Base-by-base conservation (phyloP, 2,113 vertebrate genomes). In the Macroglossus sobrinus region DNA sequence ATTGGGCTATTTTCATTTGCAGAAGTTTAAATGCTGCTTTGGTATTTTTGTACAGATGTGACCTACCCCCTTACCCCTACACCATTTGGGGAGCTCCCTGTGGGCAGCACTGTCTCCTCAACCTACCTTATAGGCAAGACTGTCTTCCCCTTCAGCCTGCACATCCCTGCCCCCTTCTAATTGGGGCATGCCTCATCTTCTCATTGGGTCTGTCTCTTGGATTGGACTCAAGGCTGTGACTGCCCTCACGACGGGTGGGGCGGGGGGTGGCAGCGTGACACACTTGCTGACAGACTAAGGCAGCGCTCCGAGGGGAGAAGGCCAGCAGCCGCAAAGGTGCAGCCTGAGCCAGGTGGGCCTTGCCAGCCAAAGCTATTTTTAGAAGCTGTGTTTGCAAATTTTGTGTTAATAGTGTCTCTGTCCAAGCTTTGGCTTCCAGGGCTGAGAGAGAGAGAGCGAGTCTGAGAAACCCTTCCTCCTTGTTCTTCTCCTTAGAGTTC, bases 401-500 rank as follows among this genome's bases (percentile, higher is more conserved):
- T 93, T 91, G 72, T 97, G 89, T 98, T 98, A 98, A 98, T 97
- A 94, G 96, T 97, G 94, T 96, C 96, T 98, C 97, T 98, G 96
- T 96, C 97, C 96, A 96, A 94, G 88, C 81, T 76, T 80, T 97
- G 97, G 97, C 96, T 97, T 91, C 30, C 82, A 92, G 89, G 72
- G 76, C 40, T 80, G 26, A 89, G 80, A 85, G 95, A 93, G 81
- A 93, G 71, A 45, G 81, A 69, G 75, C 15, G 72, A 80, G 40
- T 40, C 84, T 21, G 63, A 96, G 81, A 79, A 82, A 57, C 40
- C 26, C 71, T 68, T 81, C 89, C 80, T 66, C 59, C 63, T 19
- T 14, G 64, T 93, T 75, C 88, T 64, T 53, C n/a, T 69, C 72
- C 69, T 79, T 43, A 40, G 28, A 81, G 79, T 91, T 12, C 57